phyloP scores from a whole-genome alignment of 2,888 invertebrate species.

The Entomobrya proxima region DNA sequence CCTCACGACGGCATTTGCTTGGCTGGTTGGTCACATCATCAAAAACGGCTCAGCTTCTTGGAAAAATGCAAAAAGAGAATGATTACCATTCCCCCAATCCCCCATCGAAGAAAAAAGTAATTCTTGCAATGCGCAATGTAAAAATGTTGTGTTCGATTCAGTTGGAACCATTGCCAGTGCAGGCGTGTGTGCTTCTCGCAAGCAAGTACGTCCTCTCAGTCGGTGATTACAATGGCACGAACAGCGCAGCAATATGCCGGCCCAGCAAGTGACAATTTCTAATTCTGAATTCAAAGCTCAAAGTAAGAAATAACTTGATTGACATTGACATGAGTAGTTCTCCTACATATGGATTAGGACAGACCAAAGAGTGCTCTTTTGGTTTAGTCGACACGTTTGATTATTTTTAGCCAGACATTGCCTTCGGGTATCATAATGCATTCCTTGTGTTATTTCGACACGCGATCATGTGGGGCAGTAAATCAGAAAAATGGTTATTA shows the following conservation, averaged over 20 bases:
- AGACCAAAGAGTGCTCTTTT: no score
- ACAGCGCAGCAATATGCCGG: background rate
- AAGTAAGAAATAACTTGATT: no score
- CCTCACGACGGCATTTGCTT: conserved; percentile 30
- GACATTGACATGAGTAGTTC: no score
- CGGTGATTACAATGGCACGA: background rate
- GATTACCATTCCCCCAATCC: background rate
- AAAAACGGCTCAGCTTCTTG: conserved; percentile 20
- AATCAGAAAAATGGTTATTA: conserved; percentile 25
- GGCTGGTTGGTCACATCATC: conserved; percentile 52
- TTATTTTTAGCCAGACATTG: no score
- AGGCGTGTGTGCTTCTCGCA: background rate
- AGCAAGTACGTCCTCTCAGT: conserved; percentile 32
- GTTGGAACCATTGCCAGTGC: background rate
- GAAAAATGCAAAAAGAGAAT: background rate
- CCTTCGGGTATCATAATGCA: no score
- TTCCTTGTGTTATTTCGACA: conserved; percentile 19
- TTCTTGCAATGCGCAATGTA: background rate
- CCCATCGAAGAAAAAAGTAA: background rate
- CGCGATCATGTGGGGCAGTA: conserved; percentile 41
- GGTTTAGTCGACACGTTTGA: no score
- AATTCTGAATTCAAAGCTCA: background rate
- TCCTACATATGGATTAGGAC: no score
- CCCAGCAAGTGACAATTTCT: background rate
- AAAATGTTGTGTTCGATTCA: no score